Evolutionary conservation across 2,888 invertebrate species (phyloP).

Genomic region (Andrena minutula): DNA sequence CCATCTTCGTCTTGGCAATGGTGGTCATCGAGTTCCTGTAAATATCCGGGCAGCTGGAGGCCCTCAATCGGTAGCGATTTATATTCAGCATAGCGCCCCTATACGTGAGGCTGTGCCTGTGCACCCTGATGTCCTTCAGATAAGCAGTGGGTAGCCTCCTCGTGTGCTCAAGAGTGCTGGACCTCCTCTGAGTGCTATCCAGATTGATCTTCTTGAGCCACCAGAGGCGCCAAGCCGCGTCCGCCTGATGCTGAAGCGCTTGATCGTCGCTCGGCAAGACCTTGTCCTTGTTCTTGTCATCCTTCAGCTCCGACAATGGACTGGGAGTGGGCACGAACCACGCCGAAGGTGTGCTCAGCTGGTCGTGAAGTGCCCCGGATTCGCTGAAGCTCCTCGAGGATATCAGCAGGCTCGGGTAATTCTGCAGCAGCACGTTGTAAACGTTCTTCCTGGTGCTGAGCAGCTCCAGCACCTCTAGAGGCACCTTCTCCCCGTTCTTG

Average conservation of each 20-base stretch:
- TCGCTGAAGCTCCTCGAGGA: slow-evolving; percentile 92
- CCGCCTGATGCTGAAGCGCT: slow-evolving; percentile 69
- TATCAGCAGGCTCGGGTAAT: slow-evolving; percentile 91
- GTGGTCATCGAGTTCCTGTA: slow-evolving; percentile 94
- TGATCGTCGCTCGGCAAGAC: slow-evolving; percentile 46
- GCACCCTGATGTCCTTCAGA: slow-evolving; percentile 90
- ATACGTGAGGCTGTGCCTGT: slow-evolving; percentile 92
- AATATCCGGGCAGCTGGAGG: slow-evolving; percentile 96
- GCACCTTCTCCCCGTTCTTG: slow-evolving; percentile 91
- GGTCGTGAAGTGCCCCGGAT: slow-evolving; percentile 86
- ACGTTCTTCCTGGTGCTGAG: slow-evolving; percentile 90
- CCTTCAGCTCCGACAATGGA: slow-evolving; percentile 78
- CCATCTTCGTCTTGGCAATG: slow-evolving; percentile 92
- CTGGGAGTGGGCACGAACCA: slow-evolving; percentile 80
- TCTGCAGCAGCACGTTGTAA: slow-evolving; percentile 90
- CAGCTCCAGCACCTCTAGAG: slow-evolving; percentile 91
- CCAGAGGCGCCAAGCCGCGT: slow-evolving; percentile 86
- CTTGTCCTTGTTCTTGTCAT: slow-evolving; percentile 52
- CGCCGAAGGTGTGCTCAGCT: slow-evolving; percentile 74
- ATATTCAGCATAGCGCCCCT: slow-evolving; percentile 95
- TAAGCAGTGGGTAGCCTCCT: slow-evolving; percentile 88
- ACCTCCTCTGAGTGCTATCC: slow-evolving; percentile 83
- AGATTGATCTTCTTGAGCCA: slow-evolving; percentile 86
- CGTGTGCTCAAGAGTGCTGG: slow-evolving; percentile 82
- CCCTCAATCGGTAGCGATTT: slow-evolving; percentile 91